phyloP scores from a whole-genome alignment of 2,113 vertebrate genomes.

The Elephantulus edwardii region DNA sequence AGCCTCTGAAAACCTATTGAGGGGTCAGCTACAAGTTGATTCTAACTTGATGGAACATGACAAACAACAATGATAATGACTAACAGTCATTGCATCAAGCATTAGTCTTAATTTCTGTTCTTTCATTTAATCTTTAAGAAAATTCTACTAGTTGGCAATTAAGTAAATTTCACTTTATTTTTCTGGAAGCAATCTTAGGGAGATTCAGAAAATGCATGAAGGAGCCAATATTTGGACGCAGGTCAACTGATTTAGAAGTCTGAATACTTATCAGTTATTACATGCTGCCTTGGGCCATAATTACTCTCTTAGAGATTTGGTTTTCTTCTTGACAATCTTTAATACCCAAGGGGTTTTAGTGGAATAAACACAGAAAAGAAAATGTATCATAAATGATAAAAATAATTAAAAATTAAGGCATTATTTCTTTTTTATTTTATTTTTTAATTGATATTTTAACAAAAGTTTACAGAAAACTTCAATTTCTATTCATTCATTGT shows the following conservation, averaged over 20 bases:
- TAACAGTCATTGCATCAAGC: neutral
- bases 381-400: constrained; percentile 11
- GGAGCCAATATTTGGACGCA: neutral
- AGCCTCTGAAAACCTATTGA: too few relatives aligned
- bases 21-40: too few relatives aligned
- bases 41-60: too few relatives aligned
- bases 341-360: neutral
- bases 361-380: constrained; percentile 21
- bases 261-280: neutral
- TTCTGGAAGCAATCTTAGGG: neutral
- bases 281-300: neutral
- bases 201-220: neutral
- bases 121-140: neutral
- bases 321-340: constrained; percentile 43
- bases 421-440: neutral
- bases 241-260: neutral
- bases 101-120: neutral
- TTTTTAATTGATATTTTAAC: too few relatives aligned
- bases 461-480: too few relatives aligned
- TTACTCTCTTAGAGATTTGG: neutral
- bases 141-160: neutral
- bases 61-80: neutral
- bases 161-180: neutral
- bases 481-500: too few relatives aligned
- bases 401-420: neutral